These are phyloP conservation scores for Ooceraea biroi DNA, from an alignment of 1,140 invertebrate genomes.

Conservation along the genomic window DNA sequence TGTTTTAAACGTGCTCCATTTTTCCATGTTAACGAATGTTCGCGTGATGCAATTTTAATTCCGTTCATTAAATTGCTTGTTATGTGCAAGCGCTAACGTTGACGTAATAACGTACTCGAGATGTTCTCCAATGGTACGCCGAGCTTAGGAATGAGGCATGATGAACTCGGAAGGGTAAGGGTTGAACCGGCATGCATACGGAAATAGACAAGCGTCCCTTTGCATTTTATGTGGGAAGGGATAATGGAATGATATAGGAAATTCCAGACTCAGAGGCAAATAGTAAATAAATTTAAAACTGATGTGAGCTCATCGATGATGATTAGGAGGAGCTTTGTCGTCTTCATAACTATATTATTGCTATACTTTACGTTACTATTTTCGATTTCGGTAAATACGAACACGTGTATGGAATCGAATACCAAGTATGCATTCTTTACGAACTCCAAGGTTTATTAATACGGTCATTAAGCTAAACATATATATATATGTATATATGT, in stretches of 20 bases:
- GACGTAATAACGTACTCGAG: constrained; percentile 41
- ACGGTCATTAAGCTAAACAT: too few relatives aligned
- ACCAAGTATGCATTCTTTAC: too few relatives aligned
- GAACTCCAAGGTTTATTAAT: too few relatives aligned
- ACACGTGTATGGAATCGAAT: too few relatives aligned
- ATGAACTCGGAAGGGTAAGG: constrained; percentile 26
- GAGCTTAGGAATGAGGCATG: constrained; percentile 14
- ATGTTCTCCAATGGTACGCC: constrained; percentile 18
- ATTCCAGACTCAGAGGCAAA: constrained; percentile 23
- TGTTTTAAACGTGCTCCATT: constrained; percentile 9
- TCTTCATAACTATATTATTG: neutral
- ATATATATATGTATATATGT: neutral
- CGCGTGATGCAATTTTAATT: constrained; percentile 32
- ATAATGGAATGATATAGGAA: constrained; percentile 29
- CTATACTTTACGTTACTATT: too few relatives aligned
- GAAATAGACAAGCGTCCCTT: constrained; percentile 37
- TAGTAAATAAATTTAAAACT: neutral
- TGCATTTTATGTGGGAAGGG: constrained; percentile 9
- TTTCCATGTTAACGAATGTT: constrained; percentile 6
- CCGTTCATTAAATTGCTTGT: constrained; percentile 46
- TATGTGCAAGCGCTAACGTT: constrained; percentile 11
- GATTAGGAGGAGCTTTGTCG: neutral
- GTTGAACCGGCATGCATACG: constrained; percentile 14
- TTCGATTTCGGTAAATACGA: too few relatives aligned
- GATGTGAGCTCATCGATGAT: neutral